These are phyloP conservation scores for Ectemnius cavifrons DNA, from an alignment of 2,888 invertebrate genomes.

Conservation along the genomic window DNA sequence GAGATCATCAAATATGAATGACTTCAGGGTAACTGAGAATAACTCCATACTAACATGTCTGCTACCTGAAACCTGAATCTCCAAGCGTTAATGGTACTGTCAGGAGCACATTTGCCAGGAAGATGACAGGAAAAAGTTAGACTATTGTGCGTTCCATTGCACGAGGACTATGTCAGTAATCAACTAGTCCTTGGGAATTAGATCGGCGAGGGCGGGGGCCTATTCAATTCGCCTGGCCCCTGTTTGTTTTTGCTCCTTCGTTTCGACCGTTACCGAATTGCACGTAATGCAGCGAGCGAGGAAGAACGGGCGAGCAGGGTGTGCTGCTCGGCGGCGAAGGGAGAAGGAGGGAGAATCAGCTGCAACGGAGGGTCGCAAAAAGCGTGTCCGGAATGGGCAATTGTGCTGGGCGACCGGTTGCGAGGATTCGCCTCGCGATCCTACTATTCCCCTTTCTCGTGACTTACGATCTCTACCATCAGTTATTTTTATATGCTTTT, in stretches of 20 bases:
- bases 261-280: slow-evolving; percentile 4
- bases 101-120: too few relatives aligned
- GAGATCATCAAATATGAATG: too few relatives aligned
- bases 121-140: too few relatives aligned
- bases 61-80: too few relatives aligned
- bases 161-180: background rate
- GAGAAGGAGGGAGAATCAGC: slow-evolving; percentile 11
- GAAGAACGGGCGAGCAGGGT: background rate
- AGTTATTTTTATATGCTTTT: too few relatives aligned
- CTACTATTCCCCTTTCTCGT: slow-evolving; percentile 12
- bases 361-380: background rate
- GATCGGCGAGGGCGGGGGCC: background rate
- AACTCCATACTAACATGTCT: too few relatives aligned
- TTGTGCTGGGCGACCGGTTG: background rate
- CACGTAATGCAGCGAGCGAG: background rate
- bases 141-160: background rate
- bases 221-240: slow-evolving; percentile 1
- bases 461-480: background rate
- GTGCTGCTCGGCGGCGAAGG: background rate
- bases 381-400: slow-evolving; percentile 18
- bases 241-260: slow-evolving; percentile 4
- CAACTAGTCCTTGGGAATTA: background rate
- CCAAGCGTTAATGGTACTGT: too few relatives aligned
- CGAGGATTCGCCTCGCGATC: slow-evolving; percentile 3
- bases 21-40: too few relatives aligned